Evolutionary conservation across 2,113 vertebrate species (phyloP).

Genomic region (Oryzias woworae): DNA sequence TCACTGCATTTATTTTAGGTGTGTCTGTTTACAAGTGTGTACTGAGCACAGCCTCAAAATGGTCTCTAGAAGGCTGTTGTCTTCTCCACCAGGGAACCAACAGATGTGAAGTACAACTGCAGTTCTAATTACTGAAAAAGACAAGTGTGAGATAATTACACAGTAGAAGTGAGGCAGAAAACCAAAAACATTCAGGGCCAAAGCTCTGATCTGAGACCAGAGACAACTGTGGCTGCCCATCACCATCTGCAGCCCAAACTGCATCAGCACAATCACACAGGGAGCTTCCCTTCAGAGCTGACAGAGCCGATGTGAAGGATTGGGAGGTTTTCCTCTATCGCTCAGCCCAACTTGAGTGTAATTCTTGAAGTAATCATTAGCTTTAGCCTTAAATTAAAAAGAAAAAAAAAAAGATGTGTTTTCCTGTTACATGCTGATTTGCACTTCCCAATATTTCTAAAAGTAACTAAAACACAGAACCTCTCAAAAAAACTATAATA

Average conservation of each 20-base stretch:
- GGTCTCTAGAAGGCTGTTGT: constrained; percentile 50
- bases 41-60: constrained; percentile 44
- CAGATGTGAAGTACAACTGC: constrained; percentile 72
- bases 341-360: background rate
- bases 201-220: constrained; percentile 54
- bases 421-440: too few relatives aligned
- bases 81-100: constrained; percentile 57
- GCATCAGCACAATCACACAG: constrained; percentile 46
- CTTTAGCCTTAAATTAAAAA: background rate
- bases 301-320: constrained; percentile 6
- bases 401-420: too few relatives aligned
- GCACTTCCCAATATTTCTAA: too few relatives aligned
- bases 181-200: constrained; percentile 42
- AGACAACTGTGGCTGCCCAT: constrained; percentile 39
- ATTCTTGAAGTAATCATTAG: background rate
- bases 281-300: constrained; percentile 27
- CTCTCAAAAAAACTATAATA: too few relatives aligned
- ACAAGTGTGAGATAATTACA: constrained; percentile 72
- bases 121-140: constrained; percentile 68
- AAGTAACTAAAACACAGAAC: too few relatives aligned
- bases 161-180: constrained; percentile 68
- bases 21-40: constrained; percentile 40
- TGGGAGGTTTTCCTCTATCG: background rate
- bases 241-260: constrained; percentile 46
- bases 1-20: constrained; percentile 47